phyloP scores from a whole-genome alignment of 1,140 invertebrate genomes.

The Lepidotrigona ventralis region DNA sequence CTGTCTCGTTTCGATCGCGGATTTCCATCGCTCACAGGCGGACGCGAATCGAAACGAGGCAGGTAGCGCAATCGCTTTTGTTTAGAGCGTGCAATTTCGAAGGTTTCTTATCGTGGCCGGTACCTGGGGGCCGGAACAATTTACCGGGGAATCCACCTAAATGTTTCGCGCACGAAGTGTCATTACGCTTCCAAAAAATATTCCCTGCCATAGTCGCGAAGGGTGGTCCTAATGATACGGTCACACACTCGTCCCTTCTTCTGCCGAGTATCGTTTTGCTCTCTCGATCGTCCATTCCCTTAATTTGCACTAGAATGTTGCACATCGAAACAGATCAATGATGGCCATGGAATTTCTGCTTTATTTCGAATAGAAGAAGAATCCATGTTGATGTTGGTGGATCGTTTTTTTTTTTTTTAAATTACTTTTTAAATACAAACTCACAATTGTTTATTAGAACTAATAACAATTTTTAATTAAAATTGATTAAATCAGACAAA shows the following conservation, averaged over 20 bases:
- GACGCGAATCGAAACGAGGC: background rate
- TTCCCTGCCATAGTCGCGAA: conserved; percentile 46
- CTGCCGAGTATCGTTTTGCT: background rate
- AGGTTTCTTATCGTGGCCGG: conserved; percentile 50
- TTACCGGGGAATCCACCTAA: conserved; percentile 52
- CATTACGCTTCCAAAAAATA: conserved; percentile 57
- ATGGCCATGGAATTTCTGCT: background rate
- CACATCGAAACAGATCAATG: background rate
- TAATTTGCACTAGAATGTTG: background rate
- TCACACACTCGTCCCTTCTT: conserved; percentile 50
- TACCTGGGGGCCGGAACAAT: conserved; percentile 50
- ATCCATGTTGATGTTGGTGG: background rate
- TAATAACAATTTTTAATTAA: no score
- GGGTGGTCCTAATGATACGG: conserved; percentile 63
- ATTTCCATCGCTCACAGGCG: conserved; percentile 35
- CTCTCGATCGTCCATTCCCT: background rate
- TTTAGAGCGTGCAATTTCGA: conserved; percentile 61
- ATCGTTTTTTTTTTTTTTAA: background rate
- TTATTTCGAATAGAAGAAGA: no score
- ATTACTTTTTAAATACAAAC: no score
- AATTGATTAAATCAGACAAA: no score
- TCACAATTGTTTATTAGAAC: no score
- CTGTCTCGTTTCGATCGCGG: background rate
- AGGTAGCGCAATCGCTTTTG: conserved; percentile 44
- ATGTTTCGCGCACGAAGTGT: conserved; percentile 63